Evolutionary conservation across 1,140 invertebrate genomes (phyloP).

Genomic region (Bombus breviceps): DNA sequence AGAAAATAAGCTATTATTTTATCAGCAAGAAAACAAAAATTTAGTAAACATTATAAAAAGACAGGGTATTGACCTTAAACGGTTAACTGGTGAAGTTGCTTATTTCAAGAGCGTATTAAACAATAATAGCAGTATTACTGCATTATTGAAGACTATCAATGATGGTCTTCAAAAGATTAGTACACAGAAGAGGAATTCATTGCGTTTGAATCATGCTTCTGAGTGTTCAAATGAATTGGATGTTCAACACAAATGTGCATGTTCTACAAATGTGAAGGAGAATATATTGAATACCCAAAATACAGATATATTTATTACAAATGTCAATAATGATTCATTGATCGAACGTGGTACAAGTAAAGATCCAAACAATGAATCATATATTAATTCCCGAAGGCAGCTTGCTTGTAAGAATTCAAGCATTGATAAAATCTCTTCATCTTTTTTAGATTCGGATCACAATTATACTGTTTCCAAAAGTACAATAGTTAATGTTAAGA

Average conservation of each 20-base stretch:
- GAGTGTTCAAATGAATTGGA: neutral
- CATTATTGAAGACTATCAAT: conserved; percentile 80
- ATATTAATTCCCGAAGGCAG: neutral
- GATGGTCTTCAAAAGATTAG: conserved; percentile 57
- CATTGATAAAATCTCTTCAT: neutral
- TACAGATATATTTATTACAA: conserved; percentile 16
- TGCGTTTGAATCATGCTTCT: neutral
- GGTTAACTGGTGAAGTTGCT: conserved; percentile 81
- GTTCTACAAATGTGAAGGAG: conserved; percentile 4
- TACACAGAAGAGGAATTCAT: conserved; percentile 17
- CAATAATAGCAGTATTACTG: conserved; percentile 81
- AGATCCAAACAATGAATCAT: neutral
- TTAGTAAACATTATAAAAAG: conserved; percentile 80
- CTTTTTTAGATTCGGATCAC: conserved; percentile 49
- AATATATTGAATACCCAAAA: conserved; percentile 8
- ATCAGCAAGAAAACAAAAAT: conserved; percentile 81
- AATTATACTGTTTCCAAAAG: conserved; percentile 53
- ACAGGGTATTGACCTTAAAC: conserved; percentile 79
- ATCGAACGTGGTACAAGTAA: neutral
- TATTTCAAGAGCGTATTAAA: conserved; percentile 83
- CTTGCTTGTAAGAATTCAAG: conserved; percentile 3
- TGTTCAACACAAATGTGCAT: neutral
- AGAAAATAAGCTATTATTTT: conserved; percentile 80
- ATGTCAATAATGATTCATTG: conserved; percentile 3
- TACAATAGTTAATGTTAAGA: neutral